Conservation (phyloP, 2,797 vertebrate genomes). For the Chaetophractus vellerosus region DNA sequence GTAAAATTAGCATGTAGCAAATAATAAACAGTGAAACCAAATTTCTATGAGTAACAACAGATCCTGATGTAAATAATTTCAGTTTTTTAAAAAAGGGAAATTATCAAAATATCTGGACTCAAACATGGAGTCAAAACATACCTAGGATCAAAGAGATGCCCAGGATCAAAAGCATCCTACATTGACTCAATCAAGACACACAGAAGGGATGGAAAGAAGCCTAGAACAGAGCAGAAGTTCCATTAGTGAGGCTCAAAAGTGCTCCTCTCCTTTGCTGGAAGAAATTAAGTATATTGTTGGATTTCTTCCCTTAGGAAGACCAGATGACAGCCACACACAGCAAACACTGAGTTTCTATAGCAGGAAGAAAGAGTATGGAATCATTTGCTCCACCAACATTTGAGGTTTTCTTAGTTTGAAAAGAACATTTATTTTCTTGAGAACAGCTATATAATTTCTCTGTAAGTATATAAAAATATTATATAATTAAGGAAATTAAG, state of each 20-base stretch:
- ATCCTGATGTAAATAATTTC: slow-evolving; percentile 28
- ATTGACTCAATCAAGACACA: neutral
- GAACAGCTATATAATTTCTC: slow-evolving; percentile 34
- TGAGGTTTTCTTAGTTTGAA: slow-evolving; percentile 23
- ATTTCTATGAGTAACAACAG: slow-evolving; percentile 2
- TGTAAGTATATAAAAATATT: slow-evolving; percentile 24
- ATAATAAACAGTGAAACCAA: slow-evolving; percentile 19
- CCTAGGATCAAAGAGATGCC: neutral
- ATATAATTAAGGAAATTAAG: slow-evolving; percentile 1
- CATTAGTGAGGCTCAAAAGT: neutral
- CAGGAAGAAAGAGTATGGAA: neutral
- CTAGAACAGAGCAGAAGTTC: neutral
- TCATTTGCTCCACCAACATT: neutral
- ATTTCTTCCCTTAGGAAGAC: neutral
- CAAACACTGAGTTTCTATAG: neutral
- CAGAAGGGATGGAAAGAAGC: neutral
- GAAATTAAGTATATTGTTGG: neutral
- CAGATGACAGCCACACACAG: neutral
- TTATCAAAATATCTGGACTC: slow-evolving; percentile 37
- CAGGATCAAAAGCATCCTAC: neutral
- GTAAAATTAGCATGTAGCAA: slow-evolving; percentile 12
- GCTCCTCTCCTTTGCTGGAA: neutral
- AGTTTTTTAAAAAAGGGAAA: neutral
- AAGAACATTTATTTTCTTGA: slow-evolving; percentile 21
- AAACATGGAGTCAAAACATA: slow-evolving; percentile 20